Percentiles rank a stretch among this genome's conserved stretches.
phyloP scores from a whole-genome alignment of 2,888 invertebrate species.

The Sesamia inferens region DNA sequence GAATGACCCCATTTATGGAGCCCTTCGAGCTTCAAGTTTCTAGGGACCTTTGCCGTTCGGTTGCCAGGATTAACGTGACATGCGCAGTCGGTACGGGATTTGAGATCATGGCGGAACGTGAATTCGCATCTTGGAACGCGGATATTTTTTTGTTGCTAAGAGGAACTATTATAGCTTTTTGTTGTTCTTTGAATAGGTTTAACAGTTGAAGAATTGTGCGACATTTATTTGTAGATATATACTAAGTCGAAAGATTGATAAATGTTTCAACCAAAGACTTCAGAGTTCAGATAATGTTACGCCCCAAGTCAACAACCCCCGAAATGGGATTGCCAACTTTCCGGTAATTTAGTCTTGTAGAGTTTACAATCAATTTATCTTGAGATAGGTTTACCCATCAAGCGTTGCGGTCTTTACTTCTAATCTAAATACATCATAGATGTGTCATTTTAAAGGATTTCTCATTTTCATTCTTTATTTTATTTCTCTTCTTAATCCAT shows the following conservation, averaged over 20 bases:
- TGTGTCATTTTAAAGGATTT: not conserved
- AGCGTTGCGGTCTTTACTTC: too few relatives aligned
- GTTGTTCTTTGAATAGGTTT: not conserved
- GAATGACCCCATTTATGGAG: slow-evolving; percentile 68
- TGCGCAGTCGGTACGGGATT: slow-evolving; percentile 77
- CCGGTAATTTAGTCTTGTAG: not conserved
- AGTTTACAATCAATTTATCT: not conserved
- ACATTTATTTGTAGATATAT: not conserved
- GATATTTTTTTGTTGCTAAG: slow-evolving; percentile 18
- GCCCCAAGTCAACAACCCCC: slow-evolving; percentile 26
- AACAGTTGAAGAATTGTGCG: not conserved
- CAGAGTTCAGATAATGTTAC: not conserved
- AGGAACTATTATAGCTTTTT: slow-evolving; percentile 4
- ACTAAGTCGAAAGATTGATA: not conserved
- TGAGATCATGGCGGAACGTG: slow-evolving; percentile 47
- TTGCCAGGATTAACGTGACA: slow-evolving; percentile 73
- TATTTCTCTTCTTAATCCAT: too few relatives aligned
- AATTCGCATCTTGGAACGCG: slow-evolving; percentile 19
- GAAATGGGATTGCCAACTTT: slow-evolving; percentile 11
- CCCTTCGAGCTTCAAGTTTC: slow-evolving; percentile 56
- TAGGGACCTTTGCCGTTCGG: slow-evolving; percentile 55
- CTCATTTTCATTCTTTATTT: too few relatives aligned
- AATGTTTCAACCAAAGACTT: not conserved
- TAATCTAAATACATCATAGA: not conserved
- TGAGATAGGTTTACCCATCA: not conserved